Base-by-base conservation (phyloP, 2,888 invertebrate species). In the Bedellia somnulentella region DNA sequence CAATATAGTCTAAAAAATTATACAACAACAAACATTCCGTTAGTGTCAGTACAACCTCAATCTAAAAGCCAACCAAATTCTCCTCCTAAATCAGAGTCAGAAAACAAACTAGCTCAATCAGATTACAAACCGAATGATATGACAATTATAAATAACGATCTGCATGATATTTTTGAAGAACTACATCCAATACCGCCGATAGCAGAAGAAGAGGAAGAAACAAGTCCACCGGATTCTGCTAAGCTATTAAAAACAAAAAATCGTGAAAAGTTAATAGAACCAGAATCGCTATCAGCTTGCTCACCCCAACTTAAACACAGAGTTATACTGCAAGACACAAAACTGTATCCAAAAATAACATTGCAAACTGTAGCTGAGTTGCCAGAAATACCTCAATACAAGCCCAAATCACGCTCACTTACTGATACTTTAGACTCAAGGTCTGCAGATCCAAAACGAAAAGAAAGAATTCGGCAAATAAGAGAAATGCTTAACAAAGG, bases 401-500 rank as follows among this genome's bases (percentile, higher is more conserved):
- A 70, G 38, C 46, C 62, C 4, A 76, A 67, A 40, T 58, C 54
- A 36, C 71, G 59, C 41, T 50, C 60, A 22, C 46, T 55, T 14
- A 51, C 48, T 8, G 71, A 75, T 27, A 62, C 55, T 8, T 52
- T 66, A 38, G 79, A 78, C 42, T 58, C 64, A 10, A 60, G 54
- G 45, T 46, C 63, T 9, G 67, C 77, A 21, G 81, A 81, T 24
- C 68, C 76, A 31, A 81, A 68, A 43, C 75, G 83, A 41, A 80
- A 79, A 43, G 83, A 82, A 38, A 75, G 83, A 44, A 73, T 86
- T 47, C 78, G 81, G 35, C 86, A 85, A 53, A 85, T 88, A 32
- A 83, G 85, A 49, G 85, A 87, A 38, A 67, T 87, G 47, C 54
- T 87, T 12, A 81, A 80, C 38, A 82, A 86, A 44, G 84, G 84